Base-by-base conservation (phyloP, 2,113 vertebrate species). In the Oncorhynchus keta region DNA sequence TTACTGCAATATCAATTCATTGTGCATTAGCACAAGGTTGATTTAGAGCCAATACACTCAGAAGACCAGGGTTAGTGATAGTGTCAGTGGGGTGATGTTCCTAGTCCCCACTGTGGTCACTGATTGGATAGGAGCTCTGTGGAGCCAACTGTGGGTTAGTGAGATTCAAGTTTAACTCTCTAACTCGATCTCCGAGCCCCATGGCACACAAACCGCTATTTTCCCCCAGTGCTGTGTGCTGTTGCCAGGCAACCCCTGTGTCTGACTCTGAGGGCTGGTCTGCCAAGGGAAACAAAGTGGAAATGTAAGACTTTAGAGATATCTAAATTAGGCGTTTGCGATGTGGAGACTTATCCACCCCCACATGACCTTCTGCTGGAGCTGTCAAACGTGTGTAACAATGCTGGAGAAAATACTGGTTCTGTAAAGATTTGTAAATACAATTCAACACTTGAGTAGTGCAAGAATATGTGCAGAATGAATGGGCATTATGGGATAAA, bases 191-290 rank as follows among this genome's bases (percentile, higher is more conserved):
- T 67, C 77, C 55, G 32, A 64, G 51, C 24, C 22, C 1, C 30
- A 48, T 48, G 55, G 70, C 55, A 69, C 68, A 72, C 30, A 65
- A 74, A 69, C n/a, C 32, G 39, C 55, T n/a, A 68, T 62, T 69
- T 76, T 72, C 30, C 76, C 30, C 72, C 72, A 74, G 70, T 77
- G 72, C 76, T 51, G 59, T 77, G 79, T 83, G 84, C 79, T 81
- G 84, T 86, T 86, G 79, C 84, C 73, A 83, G 55, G 84, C 79
- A 86, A 86, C 84, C 45, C 22, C 35, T 57, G 45, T 16, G 67
- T 67, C 51, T 55, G 72, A 51, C 62, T 79, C 70, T 48, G 66
- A 35, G 24, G 72, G 49, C 49, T 73, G 64, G 61, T 28, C 71
- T 68, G 20, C 51, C 11, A 68, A 67, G 78, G 49, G 70, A 57